These are phyloP conservation scores for Scaptomyza caliginosa DNA, from an alignment of 2,888 invertebrate genomes.

Conservation along the genomic window DNA sequence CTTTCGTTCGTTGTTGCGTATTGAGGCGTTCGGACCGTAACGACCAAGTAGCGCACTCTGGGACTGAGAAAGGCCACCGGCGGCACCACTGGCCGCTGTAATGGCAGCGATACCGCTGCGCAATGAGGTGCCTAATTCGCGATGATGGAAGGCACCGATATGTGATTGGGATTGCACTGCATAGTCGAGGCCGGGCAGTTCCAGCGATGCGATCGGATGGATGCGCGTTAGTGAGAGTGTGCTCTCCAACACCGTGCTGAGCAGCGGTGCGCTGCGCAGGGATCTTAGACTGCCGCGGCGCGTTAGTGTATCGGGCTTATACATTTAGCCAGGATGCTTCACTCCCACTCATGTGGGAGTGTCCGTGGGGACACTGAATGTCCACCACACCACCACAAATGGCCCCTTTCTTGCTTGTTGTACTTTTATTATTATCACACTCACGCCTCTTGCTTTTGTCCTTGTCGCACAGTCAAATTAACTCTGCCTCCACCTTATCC, in stretches of 20 bases:
- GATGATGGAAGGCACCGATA: slow-evolving; percentile 68
- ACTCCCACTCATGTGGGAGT: slow-evolving; percentile 35
- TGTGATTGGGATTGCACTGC: slow-evolving; percentile 81
- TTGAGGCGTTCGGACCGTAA: slow-evolving; percentile 79
- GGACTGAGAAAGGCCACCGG: slow-evolving; percentile 70
- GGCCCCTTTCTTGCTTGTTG: neutral
- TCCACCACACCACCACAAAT: neutral
- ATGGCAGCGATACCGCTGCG: slow-evolving; percentile 79
- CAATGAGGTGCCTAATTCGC: slow-evolving; percentile 79
- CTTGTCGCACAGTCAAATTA: neutral
- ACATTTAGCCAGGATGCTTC: slow-evolving; percentile 79
- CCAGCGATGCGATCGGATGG: slow-evolving; percentile 84
- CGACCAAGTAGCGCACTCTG: slow-evolving; percentile 75
- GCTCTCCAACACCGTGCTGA: slow-evolving; percentile 84
- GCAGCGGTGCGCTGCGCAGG: slow-evolving; percentile 84
- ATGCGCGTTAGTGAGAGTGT: slow-evolving; percentile 84
- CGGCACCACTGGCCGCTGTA: slow-evolving; percentile 69
- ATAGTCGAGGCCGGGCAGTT: slow-evolving; percentile 84
- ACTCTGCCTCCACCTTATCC: neutral
- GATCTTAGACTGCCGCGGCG: slow-evolving; percentile 84
- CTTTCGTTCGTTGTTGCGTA: slow-evolving; percentile 82
- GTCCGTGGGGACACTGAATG: neutral
- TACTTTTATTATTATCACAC: slow-evolving; percentile 17
- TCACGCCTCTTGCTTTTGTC: slow-evolving; percentile 10
- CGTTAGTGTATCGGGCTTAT: slow-evolving; percentile 83